These are phyloP conservation scores for Lasiurus borealis DNA, from an alignment of 2,113 vertebrate genomes.

Conservation along the genomic window DNA sequence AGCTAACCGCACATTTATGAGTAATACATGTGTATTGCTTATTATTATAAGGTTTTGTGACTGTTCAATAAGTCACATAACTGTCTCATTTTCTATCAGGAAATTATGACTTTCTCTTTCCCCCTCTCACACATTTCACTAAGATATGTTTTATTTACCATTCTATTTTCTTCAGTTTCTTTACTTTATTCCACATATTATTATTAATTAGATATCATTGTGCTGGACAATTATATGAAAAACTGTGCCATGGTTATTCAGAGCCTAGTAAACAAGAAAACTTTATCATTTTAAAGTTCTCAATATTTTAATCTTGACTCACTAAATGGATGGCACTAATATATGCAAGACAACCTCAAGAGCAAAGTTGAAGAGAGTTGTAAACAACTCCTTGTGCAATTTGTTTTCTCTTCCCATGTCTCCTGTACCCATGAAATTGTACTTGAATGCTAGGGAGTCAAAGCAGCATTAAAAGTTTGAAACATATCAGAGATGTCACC, in stretches of 20 bases:
- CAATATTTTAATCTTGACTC: slow-evolving; percentile 10
- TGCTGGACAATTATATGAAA: neutral
- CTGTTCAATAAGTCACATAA: neutral
- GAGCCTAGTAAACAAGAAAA: neutral
- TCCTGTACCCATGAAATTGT: slow-evolving; percentile 32
- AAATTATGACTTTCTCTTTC: neutral
- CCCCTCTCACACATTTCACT: neutral
- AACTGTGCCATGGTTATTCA: neutral
- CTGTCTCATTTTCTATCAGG: neutral
- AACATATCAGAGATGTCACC: neutral
- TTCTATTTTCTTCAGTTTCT: neutral
- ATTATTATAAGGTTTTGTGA: neutral
- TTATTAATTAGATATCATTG: neutral
- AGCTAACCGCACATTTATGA: neutral
- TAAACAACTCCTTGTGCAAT: slow-evolving; percentile 25
- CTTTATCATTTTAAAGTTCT: slow-evolving; percentile 14
- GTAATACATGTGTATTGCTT: neutral
- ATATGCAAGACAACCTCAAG: slow-evolving; percentile 8
- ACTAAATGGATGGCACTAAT: slow-evolving; percentile 43
- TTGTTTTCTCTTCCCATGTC: neutral
- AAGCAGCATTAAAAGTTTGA: neutral
- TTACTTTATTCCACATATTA: slow-evolving; percentile 32
- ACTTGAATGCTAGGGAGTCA: slow-evolving; percentile 14
- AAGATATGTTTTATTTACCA: slow-evolving; percentile 30
- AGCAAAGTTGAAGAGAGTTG: slow-evolving; percentile 48